Evolutionary conservation across 2,113 vertebrate species (phyloP), one percentile per base, ranked within the genome.

Genomic region (Chloropsis cyanopogon): DNA sequence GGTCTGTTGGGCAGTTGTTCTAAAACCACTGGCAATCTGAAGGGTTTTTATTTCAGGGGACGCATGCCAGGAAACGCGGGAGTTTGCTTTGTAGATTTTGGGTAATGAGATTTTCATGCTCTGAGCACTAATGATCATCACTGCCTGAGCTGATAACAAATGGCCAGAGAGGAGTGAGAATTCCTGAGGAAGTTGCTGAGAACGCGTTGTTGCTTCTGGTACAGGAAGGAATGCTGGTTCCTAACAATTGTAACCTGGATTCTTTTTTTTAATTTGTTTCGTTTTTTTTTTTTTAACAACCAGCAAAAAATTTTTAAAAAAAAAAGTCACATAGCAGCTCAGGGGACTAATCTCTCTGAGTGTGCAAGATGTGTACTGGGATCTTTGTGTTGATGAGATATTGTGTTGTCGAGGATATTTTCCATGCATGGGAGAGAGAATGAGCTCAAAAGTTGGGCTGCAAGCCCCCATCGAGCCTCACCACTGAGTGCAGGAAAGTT

Each of bases 181-280:
- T 96, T 97, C 94, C 95, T 96, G 91, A 97, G 95, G 95, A 95
- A 97, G 95, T 95, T 72, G 73, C 93, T 88, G 84, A 92, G 95
- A 95, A 95, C 87, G 70, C 80, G 59, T 63, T 97, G 96, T 96
- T 96, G 95, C 79, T 96, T 91, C 84, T 93, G 95, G 93, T 76
- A 95, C 93, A 94, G 95, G 96, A 97, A 96, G 94, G 95, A 92
- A 71, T 94, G 63, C 63, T 90, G 49, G 53, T 26, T 25, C 59
- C 66, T 95, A 96, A 94, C 89, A 89, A 95, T 96, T 92, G 86
- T 69, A 80, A 80, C 24, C 23, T 60, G 16, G 37, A 9, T 37
- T 23, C 52, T 17, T 69, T 31, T 54, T 11, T 11, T 23, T 11
- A 5, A 19, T 18, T 56, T 46, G n/a, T n/a, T 19, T 37, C 15